Base-by-base conservation (phyloP, 2,113 vertebrate species). In the Cyrtonyx montezumae region DNA sequence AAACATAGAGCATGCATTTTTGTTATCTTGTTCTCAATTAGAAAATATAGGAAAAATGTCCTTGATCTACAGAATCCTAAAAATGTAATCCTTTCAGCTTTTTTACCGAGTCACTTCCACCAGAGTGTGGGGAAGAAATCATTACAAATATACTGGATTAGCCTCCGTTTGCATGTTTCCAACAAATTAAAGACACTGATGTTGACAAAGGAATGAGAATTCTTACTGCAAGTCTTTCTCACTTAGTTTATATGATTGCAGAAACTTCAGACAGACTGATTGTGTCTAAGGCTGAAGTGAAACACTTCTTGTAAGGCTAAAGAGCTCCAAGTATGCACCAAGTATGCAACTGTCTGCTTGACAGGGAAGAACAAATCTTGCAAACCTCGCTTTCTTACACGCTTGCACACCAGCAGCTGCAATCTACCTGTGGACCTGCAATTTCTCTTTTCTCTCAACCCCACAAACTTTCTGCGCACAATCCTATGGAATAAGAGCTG, bases 301-400 rank as follows among this genome's bases (percentile, higher is more conserved):
- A 91, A 67, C 20, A 77, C 34, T 76, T 87, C 58, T 85, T 67
- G 26, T 49, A 93, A 89, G 75, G 84, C 84, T 80, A n/a, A 93
- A 85, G 63, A 76, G 67, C 25, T 69, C 49, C 68, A 85, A 85
- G 37, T 37, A 82, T 14, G 77, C 55, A 55, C 80, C n/a, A 65
- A 91, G 66, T 79, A 66, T 36, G 22, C 68, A 89, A 71, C 79
- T 34, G 21, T 49, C 84, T 87, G 85, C 73, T 84, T 4, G 1
- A 65, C 16, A 83, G 73, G 55, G 80, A 67, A 91, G 69, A 74
- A 66, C 37, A 79, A 82, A 91, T 20, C 42, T 69, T 43, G 53
- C 42, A 48, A 37, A 53, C 68, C 28, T 76, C 78, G 65, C 69
- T 40, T 79, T 80, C 32, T 49, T 56, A 37, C 68, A 87, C 25